phyloP scores from a whole-genome alignment of 2,797 vertebrate genomes.

The Chloroceryle inda region DNA sequence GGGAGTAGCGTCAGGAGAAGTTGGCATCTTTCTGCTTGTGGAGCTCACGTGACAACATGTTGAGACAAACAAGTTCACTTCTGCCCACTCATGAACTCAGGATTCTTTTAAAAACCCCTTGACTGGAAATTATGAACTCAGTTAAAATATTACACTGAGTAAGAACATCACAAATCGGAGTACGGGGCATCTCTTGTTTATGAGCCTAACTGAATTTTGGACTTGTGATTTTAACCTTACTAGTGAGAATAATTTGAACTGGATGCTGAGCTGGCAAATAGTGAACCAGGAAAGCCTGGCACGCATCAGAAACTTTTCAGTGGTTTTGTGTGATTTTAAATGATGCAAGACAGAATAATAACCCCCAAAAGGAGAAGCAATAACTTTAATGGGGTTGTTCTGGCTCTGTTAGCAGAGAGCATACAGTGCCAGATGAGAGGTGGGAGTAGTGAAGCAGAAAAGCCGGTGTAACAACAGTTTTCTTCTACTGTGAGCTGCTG shows the following conservation, averaged over 20 bases:
- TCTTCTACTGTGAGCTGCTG: neutral
- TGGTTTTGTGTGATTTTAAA: neutral
- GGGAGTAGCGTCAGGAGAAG: rapidly evolving
- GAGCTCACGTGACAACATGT: rapidly evolving
- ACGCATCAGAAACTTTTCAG: neutral
- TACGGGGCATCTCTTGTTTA: neutral
- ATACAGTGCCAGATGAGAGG: neutral
- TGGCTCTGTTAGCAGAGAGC: neutral
- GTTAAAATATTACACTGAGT: neutral
- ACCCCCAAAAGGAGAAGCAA: neutral
- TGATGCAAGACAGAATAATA: neutral
- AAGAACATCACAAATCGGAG: neutral
- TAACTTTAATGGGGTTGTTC: neutral
- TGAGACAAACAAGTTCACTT: neutral
- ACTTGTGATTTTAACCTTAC: neutral
- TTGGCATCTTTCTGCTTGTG: neutral
- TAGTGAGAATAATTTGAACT: neutral
- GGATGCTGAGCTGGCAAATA: neutral
- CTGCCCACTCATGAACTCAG: neutral
- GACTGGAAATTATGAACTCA: neutral
- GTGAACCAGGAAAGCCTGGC: neutral
- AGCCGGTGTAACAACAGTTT: neutral
- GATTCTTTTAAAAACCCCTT: neutral
- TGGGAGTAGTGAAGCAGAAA: neutral
- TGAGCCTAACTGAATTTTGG: neutral